Percentiles rank a stretch among this genome's conserved stretches.
phyloP scores from a whole-genome alignment of 37 sponge, comb jelly and placozoan species.

The Cladorhizidae sp. region DNA sequence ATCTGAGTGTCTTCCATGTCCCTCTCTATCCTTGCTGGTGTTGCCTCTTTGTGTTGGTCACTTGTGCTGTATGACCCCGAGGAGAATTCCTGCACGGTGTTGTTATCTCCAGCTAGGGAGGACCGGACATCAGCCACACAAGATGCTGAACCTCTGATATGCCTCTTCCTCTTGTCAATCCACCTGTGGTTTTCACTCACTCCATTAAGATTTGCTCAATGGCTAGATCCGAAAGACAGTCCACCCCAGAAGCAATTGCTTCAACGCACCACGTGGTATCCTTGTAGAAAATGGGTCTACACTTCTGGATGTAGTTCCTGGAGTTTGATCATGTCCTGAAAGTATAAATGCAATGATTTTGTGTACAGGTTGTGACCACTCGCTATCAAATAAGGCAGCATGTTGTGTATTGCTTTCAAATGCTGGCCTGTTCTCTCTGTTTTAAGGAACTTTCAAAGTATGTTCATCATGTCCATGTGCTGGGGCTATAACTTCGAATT shows the following conservation, averaged over 20 bases:
- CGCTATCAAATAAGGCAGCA: constrained; percentile 35
- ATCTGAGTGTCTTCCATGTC: too few species aligned
- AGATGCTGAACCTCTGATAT: too few species aligned
- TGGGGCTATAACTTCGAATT: constrained; percentile 30
- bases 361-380: constrained; percentile 39
- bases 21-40: too few species aligned
- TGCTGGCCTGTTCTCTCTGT: constrained; percentile 34
- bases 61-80: too few species aligned
- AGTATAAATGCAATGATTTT: constrained; percentile 21
- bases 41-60: too few species aligned
- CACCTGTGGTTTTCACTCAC: background rate
- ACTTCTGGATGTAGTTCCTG: constrained; percentile 27
- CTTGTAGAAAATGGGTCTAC: constrained; percentile 19
- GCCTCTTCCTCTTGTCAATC: too few species aligned
- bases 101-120: too few species aligned
- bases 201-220: constrained; percentile 48
- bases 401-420: constrained; percentile 30
- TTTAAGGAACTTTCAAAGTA: constrained; percentile 32
- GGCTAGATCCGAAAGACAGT: constrained; percentile 24
- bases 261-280: constrained; percentile 29
- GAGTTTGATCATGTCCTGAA: constrained; percentile 20
- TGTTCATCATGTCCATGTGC: constrained; percentile 46
- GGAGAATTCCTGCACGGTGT: too few species aligned
- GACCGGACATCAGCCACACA: too few species aligned
- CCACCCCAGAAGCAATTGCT: constrained; percentile 44